phyloP scores from a whole-genome alignment of 1,140 invertebrate species.

The Patella vulgata region DNA sequence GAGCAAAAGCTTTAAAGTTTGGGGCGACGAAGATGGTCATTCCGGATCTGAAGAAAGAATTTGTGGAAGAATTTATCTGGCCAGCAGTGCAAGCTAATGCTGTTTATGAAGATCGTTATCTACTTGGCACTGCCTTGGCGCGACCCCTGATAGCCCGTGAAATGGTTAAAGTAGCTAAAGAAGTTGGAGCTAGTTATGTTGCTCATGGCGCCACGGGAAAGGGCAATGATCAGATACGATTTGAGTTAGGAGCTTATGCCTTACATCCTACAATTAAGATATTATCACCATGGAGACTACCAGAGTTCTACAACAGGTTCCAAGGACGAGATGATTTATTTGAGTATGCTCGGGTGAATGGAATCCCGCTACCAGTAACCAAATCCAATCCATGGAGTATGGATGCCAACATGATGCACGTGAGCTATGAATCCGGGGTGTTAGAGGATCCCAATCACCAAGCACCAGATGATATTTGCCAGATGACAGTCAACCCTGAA shows the following conservation, averaged over 20 bases:
- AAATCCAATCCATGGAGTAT: slow-evolving; percentile 84
- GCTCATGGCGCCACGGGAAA: slow-evolving; percentile 88
- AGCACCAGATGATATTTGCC: slow-evolving; percentile 76
- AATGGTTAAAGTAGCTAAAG: slow-evolving; percentile 68
- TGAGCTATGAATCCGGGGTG: slow-evolving; percentile 86
- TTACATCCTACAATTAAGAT: slow-evolving; percentile 72
- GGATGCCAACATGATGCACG: slow-evolving; percentile 87
- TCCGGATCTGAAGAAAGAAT: slow-evolving; percentile 76
- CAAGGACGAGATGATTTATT: slow-evolving; percentile 80
- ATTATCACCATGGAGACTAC: slow-evolving; percentile 81
- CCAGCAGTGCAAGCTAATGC: slow-evolving; percentile 79
- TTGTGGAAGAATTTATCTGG: slow-evolving; percentile 81
- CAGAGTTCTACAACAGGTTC: slow-evolving; percentile 80
- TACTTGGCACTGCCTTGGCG: slow-evolving; percentile 83
- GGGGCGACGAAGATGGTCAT: slow-evolving; percentile 81
- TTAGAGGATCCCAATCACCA: slow-evolving; percentile 78
- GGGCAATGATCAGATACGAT: slow-evolving; percentile 87
- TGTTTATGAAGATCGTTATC: slow-evolving; percentile 82
- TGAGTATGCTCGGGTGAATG: slow-evolving; percentile 76
- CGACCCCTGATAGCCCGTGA: slow-evolving; percentile 82
- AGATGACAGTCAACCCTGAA: slow-evolving; percentile 78
- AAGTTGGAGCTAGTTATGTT: slow-evolving; percentile 75
- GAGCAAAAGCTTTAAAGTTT: slow-evolving; percentile 77
- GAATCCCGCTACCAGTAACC: slow-evolving; percentile 80
- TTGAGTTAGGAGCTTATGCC: slow-evolving; percentile 81